phyloP scores from a whole-genome alignment of 2,113 vertebrate species.

The Thalassarche chlororhynchos region DNA sequence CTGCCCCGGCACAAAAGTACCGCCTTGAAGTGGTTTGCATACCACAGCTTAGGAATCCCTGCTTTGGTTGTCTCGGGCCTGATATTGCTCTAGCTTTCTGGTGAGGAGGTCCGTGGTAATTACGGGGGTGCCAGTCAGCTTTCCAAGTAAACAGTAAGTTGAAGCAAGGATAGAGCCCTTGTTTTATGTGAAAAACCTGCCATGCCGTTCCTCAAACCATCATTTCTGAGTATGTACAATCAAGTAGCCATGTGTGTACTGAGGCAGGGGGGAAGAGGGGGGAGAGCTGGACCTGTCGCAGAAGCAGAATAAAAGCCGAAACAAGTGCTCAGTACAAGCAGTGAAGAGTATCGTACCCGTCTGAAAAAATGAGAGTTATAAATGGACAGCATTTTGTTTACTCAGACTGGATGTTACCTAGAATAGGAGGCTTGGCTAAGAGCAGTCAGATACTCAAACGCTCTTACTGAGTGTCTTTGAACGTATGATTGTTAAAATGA shows the following conservation, averaged over 20 bases:
- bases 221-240: background rate
- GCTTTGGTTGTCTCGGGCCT: background rate
- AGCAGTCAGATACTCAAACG: background rate
- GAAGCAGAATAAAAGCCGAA: background rate
- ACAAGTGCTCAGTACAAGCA: background rate
- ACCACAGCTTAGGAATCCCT: background rate
- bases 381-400: background rate
- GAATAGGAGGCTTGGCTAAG: background rate
- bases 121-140: background rate
- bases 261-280: background rate
- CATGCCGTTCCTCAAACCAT: background rate
- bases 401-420: background rate
- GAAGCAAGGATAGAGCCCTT: background rate
- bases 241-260: fast-evolving
- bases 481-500: background rate
- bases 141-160: background rate
- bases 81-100: background rate
- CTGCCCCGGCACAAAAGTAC: background rate
- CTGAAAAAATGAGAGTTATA: background rate
- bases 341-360: background rate
- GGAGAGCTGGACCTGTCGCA: background rate
- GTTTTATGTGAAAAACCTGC: background rate
- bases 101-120: background rate
- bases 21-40: constrained; percentile 20
- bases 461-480: background rate